These are phyloP conservation scores for Pangasianodon hypophthalmus DNA, from an alignment of 2,113 vertebrate genomes.

Conservation along the genomic window DNA sequence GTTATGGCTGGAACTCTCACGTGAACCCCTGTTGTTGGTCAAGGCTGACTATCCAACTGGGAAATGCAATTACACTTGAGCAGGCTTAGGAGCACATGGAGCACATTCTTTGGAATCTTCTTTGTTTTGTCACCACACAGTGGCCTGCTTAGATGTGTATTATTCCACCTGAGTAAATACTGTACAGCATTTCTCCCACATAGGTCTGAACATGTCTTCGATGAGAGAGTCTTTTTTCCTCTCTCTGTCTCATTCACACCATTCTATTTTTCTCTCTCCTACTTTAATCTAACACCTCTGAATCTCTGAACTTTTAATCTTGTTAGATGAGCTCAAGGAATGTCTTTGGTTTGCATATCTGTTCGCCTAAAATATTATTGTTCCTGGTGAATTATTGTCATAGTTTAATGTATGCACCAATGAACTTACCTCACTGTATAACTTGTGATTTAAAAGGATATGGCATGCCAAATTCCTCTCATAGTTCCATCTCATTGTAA, in stretches of 20 bases:
- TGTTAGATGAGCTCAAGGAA: conserved; percentile 61
- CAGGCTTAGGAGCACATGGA: conserved; percentile 72
- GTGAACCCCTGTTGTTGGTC: conserved; percentile 58
- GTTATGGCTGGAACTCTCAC: conserved; percentile 19
- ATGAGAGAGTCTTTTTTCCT: conserved; percentile 5
- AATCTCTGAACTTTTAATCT: conserved; percentile 50
- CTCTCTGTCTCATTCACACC: neutral
- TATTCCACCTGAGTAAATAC: conserved; percentile 96
- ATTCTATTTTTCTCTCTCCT: neutral
- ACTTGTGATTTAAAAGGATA: conserved; percentile 64
- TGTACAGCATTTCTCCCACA: conserved; percentile 76
- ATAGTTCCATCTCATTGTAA: conserved; percentile 78
- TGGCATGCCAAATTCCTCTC: conserved; percentile 74
- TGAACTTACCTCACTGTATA: conserved; percentile 61
- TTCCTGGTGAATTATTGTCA: conserved; percentile 40
- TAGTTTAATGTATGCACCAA: conserved; percentile 54
- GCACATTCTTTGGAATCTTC: conserved; percentile 83
- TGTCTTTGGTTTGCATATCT: conserved; percentile 67
- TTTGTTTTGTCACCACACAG: conserved; percentile 83
- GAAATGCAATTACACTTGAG: conserved; percentile 65
- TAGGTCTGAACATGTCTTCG: conserved; percentile 70
- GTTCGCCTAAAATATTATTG: conserved; percentile 13
- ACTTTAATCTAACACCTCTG: conserved; percentile 51
- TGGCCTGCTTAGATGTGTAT: conserved; percentile 78
- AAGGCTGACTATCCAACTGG: conserved; percentile 65